phyloP scores from a whole-genome alignment of 2,113 vertebrate species.

The Lepidothrix coronata region DNA sequence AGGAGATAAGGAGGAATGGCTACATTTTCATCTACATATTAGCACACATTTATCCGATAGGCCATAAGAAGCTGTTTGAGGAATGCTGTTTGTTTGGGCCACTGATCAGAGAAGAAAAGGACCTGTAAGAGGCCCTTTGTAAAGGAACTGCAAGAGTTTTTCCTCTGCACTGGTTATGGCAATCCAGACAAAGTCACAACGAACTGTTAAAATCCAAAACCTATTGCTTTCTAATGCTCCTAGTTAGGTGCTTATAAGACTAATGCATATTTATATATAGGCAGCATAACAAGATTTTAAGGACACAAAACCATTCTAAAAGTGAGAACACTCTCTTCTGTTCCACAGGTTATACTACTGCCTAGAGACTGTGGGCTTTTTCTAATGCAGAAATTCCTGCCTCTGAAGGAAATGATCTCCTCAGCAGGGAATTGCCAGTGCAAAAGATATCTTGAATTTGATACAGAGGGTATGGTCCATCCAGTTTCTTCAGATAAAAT shows the following conservation, averaged over 20 bases:
- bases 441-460: slow-evolving; percentile 69
- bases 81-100: background rate
- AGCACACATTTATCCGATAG: fast-evolving
- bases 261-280: background rate
- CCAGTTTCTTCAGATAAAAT: slow-evolving; percentile 64
- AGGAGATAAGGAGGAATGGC: background rate
- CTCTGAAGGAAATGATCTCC: slow-evolving; percentile 65
- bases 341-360: slow-evolving; percentile 67
- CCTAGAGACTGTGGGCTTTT: slow-evolving; percentile 63
- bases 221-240: background rate
- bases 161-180: background rate
- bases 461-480: slow-evolving; percentile 58
- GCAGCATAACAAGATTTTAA: slow-evolving; percentile 14
- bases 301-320: slow-evolving; percentile 47
- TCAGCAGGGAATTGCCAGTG: slow-evolving; percentile 64
- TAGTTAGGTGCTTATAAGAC: background rate
- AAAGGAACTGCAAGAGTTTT: background rate
- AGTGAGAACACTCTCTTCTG: slow-evolving; percentile 65
- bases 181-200: background rate
- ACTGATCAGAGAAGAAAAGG: background rate
- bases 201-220: background rate
- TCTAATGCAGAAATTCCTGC: slow-evolving; percentile 67
- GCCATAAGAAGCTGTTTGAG: background rate
- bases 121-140: background rate
- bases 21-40: background rate